Conservation (phyloP, 2,797 vertebrate species). For the Diplodus puntazzo region DNA sequence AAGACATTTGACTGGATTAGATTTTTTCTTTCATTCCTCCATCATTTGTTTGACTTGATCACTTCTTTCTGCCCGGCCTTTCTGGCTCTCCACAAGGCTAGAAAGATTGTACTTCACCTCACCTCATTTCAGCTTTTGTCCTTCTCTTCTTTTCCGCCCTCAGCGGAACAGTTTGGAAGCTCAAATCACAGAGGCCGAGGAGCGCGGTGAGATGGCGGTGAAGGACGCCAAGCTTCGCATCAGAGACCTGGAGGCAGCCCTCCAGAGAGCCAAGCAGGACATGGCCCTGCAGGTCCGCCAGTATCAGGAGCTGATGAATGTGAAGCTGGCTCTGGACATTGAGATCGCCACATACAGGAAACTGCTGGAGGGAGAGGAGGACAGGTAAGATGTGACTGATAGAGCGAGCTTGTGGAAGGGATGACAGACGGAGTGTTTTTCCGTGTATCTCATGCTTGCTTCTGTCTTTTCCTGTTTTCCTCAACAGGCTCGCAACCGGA, state of each 20-base stretch:
- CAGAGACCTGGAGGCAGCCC: conserved; percentile 87
- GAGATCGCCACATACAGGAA: conserved; percentile 90
- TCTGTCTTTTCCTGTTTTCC: neutral
- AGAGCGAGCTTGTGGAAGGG: neutral
- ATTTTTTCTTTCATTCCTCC: neutral
- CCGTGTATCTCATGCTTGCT: neutral
- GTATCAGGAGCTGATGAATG: conserved; percentile 93
- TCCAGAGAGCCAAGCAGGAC: conserved; percentile 92
- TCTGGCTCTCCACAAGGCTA: too few relatives aligned
- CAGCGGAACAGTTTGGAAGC: conserved; percentile 75
- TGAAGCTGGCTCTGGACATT: conserved; percentile 94
- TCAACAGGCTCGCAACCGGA: conserved; percentile 74
- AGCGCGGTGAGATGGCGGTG: conserved; percentile 82
- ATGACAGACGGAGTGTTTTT: neutral
- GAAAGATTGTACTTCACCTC: neutral
- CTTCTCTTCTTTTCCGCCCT: neutral
- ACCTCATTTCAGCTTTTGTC: neutral
- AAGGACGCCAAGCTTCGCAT: conserved; percentile 88
- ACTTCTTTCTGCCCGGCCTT: neutral
- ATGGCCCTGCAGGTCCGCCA: conserved; percentile 91
- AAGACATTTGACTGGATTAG: neutral
- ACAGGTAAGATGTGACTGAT: conserved; percentile 63
- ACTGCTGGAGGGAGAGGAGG: conserved; percentile 87
- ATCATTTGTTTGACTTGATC: neutral
- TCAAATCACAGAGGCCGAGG: conserved; percentile 79